These are phyloP conservation scores for Amiota mariae DNA, from an alignment of 2,888 invertebrate genomes.

Conservation along the genomic window DNA sequence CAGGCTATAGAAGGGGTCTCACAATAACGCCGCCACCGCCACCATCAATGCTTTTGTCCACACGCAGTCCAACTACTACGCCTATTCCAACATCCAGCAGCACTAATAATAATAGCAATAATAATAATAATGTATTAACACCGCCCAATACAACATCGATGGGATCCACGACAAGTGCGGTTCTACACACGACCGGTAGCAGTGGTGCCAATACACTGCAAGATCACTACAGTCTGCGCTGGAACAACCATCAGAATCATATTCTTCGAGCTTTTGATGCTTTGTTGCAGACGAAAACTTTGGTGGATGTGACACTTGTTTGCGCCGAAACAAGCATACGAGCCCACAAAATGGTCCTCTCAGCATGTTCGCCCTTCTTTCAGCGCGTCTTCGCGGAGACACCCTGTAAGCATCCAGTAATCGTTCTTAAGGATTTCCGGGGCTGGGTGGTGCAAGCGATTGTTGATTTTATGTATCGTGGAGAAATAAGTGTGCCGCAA, in stretches of 20 bases:
- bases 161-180: conserved; percentile 26
- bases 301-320: conserved; percentile 92
- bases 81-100: not conserved
- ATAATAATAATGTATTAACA: not conserved
- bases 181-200: not conserved
- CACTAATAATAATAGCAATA: not conserved
- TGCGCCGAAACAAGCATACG: conserved; percentile 89
- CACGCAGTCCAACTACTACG: not conserved
- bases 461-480: conserved; percentile 95
- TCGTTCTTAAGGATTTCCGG: conserved; percentile 91
- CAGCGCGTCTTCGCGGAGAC: conserved; percentile 91
- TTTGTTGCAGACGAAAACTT: conserved; percentile 87
- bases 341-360: conserved; percentile 93
- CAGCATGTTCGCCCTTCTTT: conserved; percentile 92
- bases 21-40: not conserved
- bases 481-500: conserved; percentile 90
- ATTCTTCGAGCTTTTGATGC: conserved; percentile 91
- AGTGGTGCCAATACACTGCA: conserved; percentile 74
- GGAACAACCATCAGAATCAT: conserved; percentile 95
- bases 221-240: conserved; percentile 92
- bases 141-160: conserved; percentile 45
- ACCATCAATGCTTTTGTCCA: not conserved
- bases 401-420: conserved; percentile 94
- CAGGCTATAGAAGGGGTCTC: not conserved
- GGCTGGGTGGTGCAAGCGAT: conserved; percentile 92